Evolutionary conservation across 1,140 invertebrate genomes (phyloP).

Genomic region (Ostrea denselamellosa): DNA sequence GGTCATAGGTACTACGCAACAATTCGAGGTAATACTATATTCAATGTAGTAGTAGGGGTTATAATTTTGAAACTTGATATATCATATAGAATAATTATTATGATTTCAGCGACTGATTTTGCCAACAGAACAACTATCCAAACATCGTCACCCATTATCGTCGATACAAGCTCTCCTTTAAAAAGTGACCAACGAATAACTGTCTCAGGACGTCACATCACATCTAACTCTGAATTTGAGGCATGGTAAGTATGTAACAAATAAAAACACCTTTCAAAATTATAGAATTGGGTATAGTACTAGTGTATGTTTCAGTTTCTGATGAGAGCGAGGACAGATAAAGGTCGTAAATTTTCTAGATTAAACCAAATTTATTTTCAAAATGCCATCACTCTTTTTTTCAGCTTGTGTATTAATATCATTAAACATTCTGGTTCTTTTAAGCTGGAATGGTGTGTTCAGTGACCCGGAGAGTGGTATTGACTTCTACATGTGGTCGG

Average conservation of each 20-base stretch:
- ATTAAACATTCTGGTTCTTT: constrained; percentile 14
- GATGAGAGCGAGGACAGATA: too few species aligned
- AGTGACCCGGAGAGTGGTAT: constrained; percentile 60
- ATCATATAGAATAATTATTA: not conserved
- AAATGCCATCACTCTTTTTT: too few species aligned
- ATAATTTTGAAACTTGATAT: not conserved
- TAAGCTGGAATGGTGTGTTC: constrained; percentile 63
- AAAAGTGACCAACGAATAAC: not conserved
- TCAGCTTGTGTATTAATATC: not conserved
- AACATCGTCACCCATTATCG: not conserved
- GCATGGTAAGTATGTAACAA: not conserved
- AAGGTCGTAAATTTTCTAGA: too few species aligned
- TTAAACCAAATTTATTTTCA: too few species aligned
- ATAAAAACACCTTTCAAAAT: too few species aligned
- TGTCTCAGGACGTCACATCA: not conserved
- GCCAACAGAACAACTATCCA: not conserved
- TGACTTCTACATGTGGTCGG: constrained; percentile 50
- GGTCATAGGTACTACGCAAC: constrained; percentile 62
- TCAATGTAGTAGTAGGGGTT: not conserved
- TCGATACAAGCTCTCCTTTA: not conserved
- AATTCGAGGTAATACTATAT: constrained; percentile 52
- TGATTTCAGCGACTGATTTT: not conserved
- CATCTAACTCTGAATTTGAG: not conserved
- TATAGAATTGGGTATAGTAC: too few species aligned
- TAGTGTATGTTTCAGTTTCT: too few species aligned